Conservation (phyloP, 1,140 invertebrate species). For the Macrocentrus cingulum region DNA sequence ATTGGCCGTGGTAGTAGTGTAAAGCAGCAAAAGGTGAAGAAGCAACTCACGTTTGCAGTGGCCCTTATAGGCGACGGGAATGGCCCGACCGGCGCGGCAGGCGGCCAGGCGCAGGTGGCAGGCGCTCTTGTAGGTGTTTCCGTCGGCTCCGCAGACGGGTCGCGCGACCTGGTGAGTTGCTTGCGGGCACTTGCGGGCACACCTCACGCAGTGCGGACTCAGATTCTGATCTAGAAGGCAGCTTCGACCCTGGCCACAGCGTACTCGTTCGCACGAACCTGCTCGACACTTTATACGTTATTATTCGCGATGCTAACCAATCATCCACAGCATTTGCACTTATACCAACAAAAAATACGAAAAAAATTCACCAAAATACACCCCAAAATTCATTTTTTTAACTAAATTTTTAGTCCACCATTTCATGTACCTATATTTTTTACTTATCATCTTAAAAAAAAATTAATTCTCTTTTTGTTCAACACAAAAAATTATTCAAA, state of each 20-base stretch:
- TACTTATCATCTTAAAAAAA: no score
- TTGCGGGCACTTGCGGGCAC: constrained; percentile 68
- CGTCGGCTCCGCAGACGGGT: constrained; percentile 84
- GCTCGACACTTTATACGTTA: constrained; percentile 57
- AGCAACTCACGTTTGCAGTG: constrained; percentile 74
- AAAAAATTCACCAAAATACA: no score
- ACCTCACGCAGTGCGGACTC: constrained; percentile 80
- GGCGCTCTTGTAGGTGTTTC: constrained; percentile 80
- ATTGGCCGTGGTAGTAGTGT: constrained; percentile 23
- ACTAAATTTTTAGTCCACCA: no score
- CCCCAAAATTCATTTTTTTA: no score
- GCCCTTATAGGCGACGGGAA: constrained; percentile 84
- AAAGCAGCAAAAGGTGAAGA: constrained; percentile 14
- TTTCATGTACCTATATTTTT: no score
- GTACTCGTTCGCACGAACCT: constrained; percentile 77
- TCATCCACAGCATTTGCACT: constrained; percentile 2
- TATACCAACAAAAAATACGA: not conserved
- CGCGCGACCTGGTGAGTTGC: constrained; percentile 55
- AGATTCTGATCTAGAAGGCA: constrained; percentile 86
- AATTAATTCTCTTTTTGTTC: no score
- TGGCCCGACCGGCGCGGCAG: constrained; percentile 77
- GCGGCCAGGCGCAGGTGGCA: constrained; percentile 83
- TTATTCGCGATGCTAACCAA: constrained; percentile 44
- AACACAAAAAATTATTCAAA: no score
- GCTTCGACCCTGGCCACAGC: constrained; percentile 76